Percentiles rank a stretch among this genome's conserved stretches.
These are phyloP conservation scores for Pardalotus punctatus DNA, from an alignment of 2,113 vertebrate species.

Conservation along the genomic window DNA sequence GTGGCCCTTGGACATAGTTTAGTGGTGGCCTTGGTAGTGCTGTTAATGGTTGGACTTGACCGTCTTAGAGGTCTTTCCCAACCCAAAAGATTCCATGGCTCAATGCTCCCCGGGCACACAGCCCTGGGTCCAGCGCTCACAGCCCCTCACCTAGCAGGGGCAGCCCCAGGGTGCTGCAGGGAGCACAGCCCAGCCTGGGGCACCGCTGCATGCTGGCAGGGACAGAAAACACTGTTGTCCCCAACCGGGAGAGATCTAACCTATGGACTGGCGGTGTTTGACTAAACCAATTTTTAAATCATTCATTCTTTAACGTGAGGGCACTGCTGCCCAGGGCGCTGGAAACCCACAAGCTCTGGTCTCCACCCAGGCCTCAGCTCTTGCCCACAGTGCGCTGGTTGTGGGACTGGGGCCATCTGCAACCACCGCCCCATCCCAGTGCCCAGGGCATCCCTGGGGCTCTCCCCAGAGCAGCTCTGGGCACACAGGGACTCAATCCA, in stretches of 20 bases:
- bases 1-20: background rate
- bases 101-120: background rate
- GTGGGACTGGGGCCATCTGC: background rate
- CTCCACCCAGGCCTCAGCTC: background rate
- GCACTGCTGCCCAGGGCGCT: background rate
- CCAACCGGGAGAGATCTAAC: background rate
- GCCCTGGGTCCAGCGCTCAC: background rate
- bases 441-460: background rate
- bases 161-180: background rate
- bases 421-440: background rate
- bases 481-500: background rate
- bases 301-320: background rate
- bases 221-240: background rate
- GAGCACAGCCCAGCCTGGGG: background rate
- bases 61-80: background rate
- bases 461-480: background rate
- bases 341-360: background rate
- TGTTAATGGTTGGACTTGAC: background rate
- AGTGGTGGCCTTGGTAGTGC: too few species aligned
- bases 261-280: background rate
- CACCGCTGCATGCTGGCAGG: background rate
- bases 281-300: background rate
- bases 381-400: background rate
- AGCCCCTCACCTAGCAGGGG: background rate
- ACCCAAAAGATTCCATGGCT: background rate